A percentile compares a stretch with the other conserved stretches of the same genome.
Evolutionary conservation across 1,140 invertebrate species (phyloP).

Genomic region (Drosophila takahashii): DNA sequence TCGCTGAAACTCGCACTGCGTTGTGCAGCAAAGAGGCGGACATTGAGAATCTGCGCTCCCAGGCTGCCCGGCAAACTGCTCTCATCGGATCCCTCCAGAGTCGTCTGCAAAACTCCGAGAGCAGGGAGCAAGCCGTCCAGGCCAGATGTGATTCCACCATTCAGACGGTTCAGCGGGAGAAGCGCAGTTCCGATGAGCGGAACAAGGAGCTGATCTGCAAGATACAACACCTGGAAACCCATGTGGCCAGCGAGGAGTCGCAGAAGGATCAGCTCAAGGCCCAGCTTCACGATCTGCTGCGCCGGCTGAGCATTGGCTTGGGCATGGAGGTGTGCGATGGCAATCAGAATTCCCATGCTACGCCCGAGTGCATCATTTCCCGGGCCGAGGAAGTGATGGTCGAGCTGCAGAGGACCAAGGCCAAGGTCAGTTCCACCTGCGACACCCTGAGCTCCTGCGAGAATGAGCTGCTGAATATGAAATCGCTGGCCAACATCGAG

Average conservation of each 20-base stretch:
- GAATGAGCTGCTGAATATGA: slow-evolving; percentile 76
- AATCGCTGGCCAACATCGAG: slow-evolving; percentile 76
- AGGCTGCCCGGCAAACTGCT: slow-evolving; percentile 91
- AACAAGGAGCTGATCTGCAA: slow-evolving; percentile 91
- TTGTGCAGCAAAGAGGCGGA: slow-evolving; percentile 74
- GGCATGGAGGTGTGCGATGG: slow-evolving; percentile 88
- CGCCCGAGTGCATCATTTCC: slow-evolving; percentile 89
- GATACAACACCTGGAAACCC: slow-evolving; percentile 89
- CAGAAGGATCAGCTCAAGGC: slow-evolving; percentile 88
- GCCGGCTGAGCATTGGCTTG: slow-evolving; percentile 88
- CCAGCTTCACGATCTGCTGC: slow-evolving; percentile 89
- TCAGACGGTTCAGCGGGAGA: slow-evolving; percentile 90
- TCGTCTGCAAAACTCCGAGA: slow-evolving; percentile 91
- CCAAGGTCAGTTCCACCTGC: slow-evolving; percentile 84
- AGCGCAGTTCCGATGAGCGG: slow-evolving; percentile 90
- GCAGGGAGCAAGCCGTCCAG: slow-evolving; percentile 89
- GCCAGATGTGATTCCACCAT: slow-evolving; percentile 89
- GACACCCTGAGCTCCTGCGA: slow-evolving; percentile 81
- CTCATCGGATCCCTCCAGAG: slow-evolving; percentile 91
- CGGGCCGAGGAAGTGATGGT: slow-evolving; percentile 90
- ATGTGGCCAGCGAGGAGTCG: slow-evolving; percentile 88
- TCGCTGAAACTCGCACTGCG: slow-evolving; percentile 62
- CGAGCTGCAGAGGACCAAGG: slow-evolving; percentile 86
- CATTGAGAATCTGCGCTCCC: slow-evolving; percentile 87
- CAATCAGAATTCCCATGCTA: slow-evolving; percentile 85